Percentiles rank a stretch among this genome's conserved stretches.
Conservation (phyloP, 2,888 invertebrate species). For the Tetragonula carbonaria region DNA sequence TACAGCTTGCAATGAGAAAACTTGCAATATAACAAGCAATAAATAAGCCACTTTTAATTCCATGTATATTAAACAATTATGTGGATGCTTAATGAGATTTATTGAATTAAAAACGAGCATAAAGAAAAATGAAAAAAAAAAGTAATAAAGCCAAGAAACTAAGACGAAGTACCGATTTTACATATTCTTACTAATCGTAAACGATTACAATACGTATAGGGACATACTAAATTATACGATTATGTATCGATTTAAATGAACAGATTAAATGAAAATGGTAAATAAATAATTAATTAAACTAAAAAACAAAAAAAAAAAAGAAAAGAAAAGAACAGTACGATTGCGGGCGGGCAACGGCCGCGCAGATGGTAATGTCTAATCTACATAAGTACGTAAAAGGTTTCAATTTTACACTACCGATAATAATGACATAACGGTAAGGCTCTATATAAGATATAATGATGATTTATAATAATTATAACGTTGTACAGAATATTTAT, state of each 20-base stretch:
- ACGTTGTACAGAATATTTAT: conserved; percentile 84
- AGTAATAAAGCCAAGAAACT: conserved; percentile 64
- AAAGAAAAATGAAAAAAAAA: conserved; percentile 16
- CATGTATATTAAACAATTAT: conserved; percentile 83
- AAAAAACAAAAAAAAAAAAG: conserved; percentile 39
- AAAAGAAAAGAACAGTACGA: conserved; percentile 38
- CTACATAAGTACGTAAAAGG: conserved; percentile 81
- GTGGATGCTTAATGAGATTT: conserved; percentile 82
- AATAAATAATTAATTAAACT: conserved; percentile 63
- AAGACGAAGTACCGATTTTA: conserved; percentile 82
- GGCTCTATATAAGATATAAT: conserved; percentile 81
- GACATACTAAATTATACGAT: conserved; percentile 82
- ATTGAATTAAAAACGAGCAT: conserved; percentile 79
- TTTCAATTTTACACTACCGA: conserved; percentile 84
- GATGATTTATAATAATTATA: conserved; percentile 83
- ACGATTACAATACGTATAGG: conserved; percentile 82
- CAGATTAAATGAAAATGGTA: conserved; percentile 74
- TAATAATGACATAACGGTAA: conserved; percentile 83
- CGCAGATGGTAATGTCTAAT: conserved; percentile 78
- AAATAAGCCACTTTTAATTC: conserved; percentile 83
- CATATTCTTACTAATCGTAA: conserved; percentile 84
- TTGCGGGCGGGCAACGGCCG: conserved; percentile 68
- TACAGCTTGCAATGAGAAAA: conserved; percentile 78
- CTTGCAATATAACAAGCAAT: conserved; percentile 84
- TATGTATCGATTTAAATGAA: conserved; percentile 79